A percentile compares a stretch with the other conserved stretches of the same genome.
phyloP scores from a whole-genome alignment of 30 jellyfish, hydroid and myxozoan species.

The Morbakka virulenta region DNA sequence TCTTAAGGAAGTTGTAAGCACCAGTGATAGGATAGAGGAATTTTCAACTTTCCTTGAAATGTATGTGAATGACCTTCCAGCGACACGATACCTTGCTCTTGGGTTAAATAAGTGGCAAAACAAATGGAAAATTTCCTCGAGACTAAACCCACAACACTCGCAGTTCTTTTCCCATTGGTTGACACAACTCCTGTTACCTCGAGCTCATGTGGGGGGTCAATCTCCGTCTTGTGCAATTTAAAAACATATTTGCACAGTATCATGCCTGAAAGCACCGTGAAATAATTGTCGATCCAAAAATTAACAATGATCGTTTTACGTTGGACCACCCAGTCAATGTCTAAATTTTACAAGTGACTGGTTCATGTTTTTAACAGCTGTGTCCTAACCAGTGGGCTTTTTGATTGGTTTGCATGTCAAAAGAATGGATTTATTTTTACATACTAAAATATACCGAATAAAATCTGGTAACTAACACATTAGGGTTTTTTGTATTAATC shows the following conservation, averaged over 20 bases:
- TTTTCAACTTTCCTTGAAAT: neutral
- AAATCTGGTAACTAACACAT: no score
- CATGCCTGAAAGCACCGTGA: conserved; percentile 4
- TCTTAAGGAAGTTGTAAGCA: neutral
- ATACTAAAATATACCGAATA: no score
- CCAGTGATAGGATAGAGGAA: neutral
- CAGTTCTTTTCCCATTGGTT: conserved; percentile 35
- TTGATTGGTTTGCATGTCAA: no score
- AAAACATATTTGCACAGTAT: conserved; percentile 35
- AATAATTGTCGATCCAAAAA: neutral
- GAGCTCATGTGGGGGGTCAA: conserved; percentile 53
- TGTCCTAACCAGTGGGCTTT: no score
- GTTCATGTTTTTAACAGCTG: no score
- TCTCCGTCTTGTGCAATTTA: conserved; percentile 31
- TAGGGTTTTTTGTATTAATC: no score
- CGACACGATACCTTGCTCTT: neutral
- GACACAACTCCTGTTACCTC: conserved; percentile 61
- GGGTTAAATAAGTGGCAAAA: conserved; percentile 10
- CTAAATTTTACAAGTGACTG: no score
- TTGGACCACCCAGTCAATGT: no score
- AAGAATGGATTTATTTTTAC: no score
- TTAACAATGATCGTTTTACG: neutral
- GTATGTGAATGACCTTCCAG: conserved; percentile 11
- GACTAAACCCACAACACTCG: conserved; percentile 28
- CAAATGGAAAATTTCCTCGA: conserved; percentile 8